These are phyloP conservation scores for Taxidea taxus DNA, from an alignment of 2,113 vertebrate species.

Conservation along the genomic window DNA sequence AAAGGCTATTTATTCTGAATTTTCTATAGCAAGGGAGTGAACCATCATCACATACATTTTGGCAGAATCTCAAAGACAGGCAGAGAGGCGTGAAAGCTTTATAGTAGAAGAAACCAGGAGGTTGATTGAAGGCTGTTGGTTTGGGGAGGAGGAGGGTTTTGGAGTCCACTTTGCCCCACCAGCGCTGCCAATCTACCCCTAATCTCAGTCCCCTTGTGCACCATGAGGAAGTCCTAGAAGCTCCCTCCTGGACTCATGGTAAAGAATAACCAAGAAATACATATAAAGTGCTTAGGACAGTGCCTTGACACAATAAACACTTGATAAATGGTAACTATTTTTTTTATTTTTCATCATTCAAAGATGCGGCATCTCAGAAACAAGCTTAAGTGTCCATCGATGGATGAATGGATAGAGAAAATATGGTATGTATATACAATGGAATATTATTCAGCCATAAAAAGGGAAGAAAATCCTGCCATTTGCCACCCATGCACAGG, in stretches of 20 bases:
- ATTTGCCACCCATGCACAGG: not conserved
- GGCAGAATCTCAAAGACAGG: not conserved
- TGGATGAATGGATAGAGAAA: not conserved
- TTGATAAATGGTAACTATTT: not conserved
- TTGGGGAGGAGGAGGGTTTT: not conserved
- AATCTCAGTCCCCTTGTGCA: not conserved
- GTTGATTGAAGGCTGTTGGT: fast-evolving
- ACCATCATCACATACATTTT: not conserved
- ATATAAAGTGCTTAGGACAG: not conserved
- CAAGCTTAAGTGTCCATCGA: not conserved
- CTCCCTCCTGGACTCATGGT: not conserved
- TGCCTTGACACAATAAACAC: not conserved
- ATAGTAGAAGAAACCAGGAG: not conserved
- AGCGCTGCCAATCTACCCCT: not conserved
- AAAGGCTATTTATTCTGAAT: not conserved
- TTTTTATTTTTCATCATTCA: not conserved
- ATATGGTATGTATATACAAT: not conserved
- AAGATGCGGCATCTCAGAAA: not conserved
- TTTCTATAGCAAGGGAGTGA: not conserved
- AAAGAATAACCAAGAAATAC: not conserved
- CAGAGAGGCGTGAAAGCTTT: not conserved
- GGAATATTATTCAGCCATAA: not conserved
- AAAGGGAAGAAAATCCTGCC: not conserved
- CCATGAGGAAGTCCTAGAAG: not conserved
- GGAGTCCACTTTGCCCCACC: not conserved